Evolutionary conservation across 2,113 vertebrate genomes (phyloP).

Genomic region (Campylomormyrus tamandua): DNA sequence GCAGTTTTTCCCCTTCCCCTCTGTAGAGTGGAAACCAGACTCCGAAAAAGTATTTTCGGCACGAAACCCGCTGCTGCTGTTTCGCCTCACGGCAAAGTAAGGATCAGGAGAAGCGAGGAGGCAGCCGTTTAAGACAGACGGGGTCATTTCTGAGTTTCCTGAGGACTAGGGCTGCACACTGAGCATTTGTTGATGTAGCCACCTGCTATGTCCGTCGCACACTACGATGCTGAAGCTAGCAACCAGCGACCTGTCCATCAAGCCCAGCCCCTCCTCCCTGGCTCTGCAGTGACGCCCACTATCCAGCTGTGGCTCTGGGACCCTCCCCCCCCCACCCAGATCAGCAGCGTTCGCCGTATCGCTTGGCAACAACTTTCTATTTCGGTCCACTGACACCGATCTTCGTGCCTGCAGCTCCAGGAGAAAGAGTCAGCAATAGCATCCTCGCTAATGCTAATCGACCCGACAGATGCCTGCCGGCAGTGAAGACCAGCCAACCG

Average conservation of each 20-base stretch:
- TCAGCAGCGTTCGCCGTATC: neutral
- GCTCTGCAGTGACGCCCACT: neutral
- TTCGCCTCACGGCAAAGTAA: neutral
- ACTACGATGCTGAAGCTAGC: neutral
- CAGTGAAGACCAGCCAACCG: neutral
- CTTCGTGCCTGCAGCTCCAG: neutral
- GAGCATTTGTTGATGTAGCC: neutral
- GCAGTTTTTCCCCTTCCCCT: neutral
- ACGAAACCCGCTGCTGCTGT: neutral
- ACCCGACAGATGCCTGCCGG: conserved; percentile 3
- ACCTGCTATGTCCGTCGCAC: neutral
- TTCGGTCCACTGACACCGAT: neutral
- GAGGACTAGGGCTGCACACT: neutral
- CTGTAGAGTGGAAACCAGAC: conserved; percentile 3
- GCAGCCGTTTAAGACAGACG: neutral
- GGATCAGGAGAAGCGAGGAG: neutral
- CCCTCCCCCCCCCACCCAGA: neutral
- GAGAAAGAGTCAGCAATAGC: neutral
- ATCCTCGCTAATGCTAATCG: neutral
- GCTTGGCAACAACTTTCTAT: neutral
- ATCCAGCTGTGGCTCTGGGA: neutral
- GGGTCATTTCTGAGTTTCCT: neutral
- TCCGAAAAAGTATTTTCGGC: neutral
- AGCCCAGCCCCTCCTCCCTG: neutral
- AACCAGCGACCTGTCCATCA: neutral